phyloP scores from a whole-genome alignment of 2,797 vertebrate species.

The Lateolabrax maculatus region DNA sequence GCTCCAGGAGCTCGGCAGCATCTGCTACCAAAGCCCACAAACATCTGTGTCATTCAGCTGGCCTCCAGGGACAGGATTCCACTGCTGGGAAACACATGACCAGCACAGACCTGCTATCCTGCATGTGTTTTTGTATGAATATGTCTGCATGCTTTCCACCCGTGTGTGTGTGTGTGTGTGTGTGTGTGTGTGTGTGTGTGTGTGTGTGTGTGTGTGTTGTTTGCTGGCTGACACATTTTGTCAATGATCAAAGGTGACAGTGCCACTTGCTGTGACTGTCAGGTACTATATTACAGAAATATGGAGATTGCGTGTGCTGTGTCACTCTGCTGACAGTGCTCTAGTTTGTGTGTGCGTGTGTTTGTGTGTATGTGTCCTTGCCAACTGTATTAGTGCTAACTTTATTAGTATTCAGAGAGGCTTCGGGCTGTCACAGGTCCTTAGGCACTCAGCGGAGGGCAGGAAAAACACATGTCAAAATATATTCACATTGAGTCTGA shows the following conservation, averaged over 20 bases:
- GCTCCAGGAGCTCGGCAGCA: slow-evolving; percentile 64
- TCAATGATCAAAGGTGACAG: slow-evolving; percentile 69
- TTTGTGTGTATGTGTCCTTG: slow-evolving; percentile 32
- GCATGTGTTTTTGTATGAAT: slow-evolving; percentile 51
- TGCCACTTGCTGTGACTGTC: slow-evolving; percentile 79
- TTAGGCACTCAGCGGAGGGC: slow-evolving; percentile 80
- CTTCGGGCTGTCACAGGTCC: slow-evolving; percentile 82
- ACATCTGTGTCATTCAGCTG: slow-evolving; percentile 72
- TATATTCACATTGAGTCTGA: slow-evolving; percentile 83
- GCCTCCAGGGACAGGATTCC: slow-evolving; percentile 66
- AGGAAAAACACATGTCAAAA: slow-evolving; percentile 88
- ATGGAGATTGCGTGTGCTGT: slow-evolving; percentile 70
- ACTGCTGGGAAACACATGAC: slow-evolving; percentile 70
- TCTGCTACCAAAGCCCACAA: slow-evolving; percentile 72
- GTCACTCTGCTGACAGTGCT: slow-evolving; percentile 72
- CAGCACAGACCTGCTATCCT: slow-evolving; percentile 48
- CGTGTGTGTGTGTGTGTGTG: slow-evolving; percentile 12
- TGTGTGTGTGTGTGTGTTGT: slow-evolving; percentile 23
- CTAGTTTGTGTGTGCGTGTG: slow-evolving; percentile 38
- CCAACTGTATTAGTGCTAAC: slow-evolving; percentile 70
- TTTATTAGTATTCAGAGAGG: slow-evolving; percentile 84
- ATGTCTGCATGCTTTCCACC: slow-evolving; percentile 17
- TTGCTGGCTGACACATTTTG: slow-evolving; percentile 51
- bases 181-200: slow-evolving; percentile 30
- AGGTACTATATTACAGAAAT: slow-evolving; percentile 78